A percentile compares a stretch with the other conserved stretches of the same genome.
phyloP scores from a whole-genome alignment of 2,888 invertebrate species.

The Mystacides longicornis region DNA sequence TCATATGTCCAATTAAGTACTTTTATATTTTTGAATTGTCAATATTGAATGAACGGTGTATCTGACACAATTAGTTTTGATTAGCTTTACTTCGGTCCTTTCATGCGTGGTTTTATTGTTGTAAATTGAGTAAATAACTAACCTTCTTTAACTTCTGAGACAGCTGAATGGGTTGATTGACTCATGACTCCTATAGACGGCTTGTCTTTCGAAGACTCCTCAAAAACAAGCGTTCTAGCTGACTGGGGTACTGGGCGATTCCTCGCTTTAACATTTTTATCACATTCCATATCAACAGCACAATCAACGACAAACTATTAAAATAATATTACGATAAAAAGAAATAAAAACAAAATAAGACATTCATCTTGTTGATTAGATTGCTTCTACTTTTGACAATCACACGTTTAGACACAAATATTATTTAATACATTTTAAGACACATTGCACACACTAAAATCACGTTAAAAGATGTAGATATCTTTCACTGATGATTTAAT shows the following conservation, averaged over 20 bases:
- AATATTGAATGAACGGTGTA: too few relatives aligned
- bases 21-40: too few relatives aligned
- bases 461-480: neutral
- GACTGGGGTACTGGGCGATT: slow-evolving; percentile 59
- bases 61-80: too few relatives aligned
- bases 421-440: neutral
- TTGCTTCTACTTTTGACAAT: neutral
- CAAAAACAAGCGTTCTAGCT: slow-evolving; percentile 69
- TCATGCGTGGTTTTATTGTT: too few relatives aligned
- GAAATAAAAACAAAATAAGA: neutral
- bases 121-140: too few relatives aligned
- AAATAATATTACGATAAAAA: neutral
- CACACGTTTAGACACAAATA: neutral
- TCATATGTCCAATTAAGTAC: too few relatives aligned
- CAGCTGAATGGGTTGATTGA: slow-evolving; percentile 5
- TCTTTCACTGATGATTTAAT: neutral
- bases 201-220: slow-evolving; percentile 39
- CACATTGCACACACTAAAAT: neutral
- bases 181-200: slow-evolving; percentile 8
- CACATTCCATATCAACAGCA: slow-evolving; percentile 18
- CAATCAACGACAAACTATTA: slow-evolving; percentile 1
- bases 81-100: too few relatives aligned
- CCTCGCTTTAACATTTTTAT: slow-evolving; percentile 17
- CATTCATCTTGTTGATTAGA: neutral
- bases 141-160: slow-evolving; percentile 17